Base-by-base conservation (phyloP, 2,113 vertebrate species). In the Cyprinodon tularosa region DNA sequence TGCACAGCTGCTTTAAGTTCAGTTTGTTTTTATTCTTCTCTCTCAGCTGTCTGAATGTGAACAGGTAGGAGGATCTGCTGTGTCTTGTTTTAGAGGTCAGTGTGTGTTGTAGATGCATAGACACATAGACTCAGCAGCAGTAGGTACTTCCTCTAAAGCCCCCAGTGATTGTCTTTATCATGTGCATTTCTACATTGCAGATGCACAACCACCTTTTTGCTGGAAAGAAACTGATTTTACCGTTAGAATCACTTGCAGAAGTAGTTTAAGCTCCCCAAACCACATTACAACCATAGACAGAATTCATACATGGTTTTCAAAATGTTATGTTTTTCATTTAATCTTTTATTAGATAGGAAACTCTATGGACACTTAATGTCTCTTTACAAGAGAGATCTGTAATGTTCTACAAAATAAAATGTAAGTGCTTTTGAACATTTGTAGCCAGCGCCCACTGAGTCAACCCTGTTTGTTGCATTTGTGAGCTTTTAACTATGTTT, bases 41-140 rank as follows among this genome's bases (percentile, higher is more conserved):
- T 94, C 93, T 95, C 93, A 96, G 96, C 96, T 94, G 82, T 97
- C 95, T 94, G 96, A 96, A 91, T 95, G 83, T 89, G 95, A 97
- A 94, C 94, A 96, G 96, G 95, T 96, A 95, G 61, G 90, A 95
- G 61, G 90, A 88, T 83, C 84, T 3, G 62, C 72, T 79, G 60
- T 85, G 89, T 63, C 15, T 39, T 66, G 44, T 68, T 60, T 70
- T 81, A 68, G 62, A 72, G 62, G 22, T 71, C 66, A 12, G 64
- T 81, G 72, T 65, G 44, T 72, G 20, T 13, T 40, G 68, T 79
- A 79, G 75, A 60, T 57, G 79, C 39, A 83, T 29, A 29, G 29
- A 29, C n/a, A 13, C 36, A 29, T 82, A 65, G 44, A 47, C 17
- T 45, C 12, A 20, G 57, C 37, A 60, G 38, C 76, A 60, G 80